Base-by-base conservation (phyloP, 2,797 vertebrate genomes). In the Sciurus vulgaris region DNA sequence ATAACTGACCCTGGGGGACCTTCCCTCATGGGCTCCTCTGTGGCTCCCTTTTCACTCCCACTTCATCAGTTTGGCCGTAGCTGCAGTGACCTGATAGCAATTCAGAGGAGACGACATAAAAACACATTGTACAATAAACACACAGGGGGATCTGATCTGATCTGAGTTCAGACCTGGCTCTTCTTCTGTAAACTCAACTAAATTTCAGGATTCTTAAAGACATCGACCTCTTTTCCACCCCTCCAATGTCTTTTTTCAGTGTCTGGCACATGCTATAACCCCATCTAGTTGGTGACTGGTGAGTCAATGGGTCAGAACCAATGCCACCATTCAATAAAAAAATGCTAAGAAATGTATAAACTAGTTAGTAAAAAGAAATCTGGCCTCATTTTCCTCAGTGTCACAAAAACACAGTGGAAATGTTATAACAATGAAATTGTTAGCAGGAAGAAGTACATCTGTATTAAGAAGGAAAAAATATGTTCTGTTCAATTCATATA, bases 121-220 rank as follows among this genome's bases (percentile, higher is more conserved):
- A 69, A 33, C 35, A 69, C 30, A 56, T 59, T 9, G 38, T 70
- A 10, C 69, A 41, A 69, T 63, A 49, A 56, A 90, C 30, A 11
- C 70, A 89, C 41, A 2, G 22, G 26, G 49, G 28, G 74, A 56
- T 95, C 18, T 2, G 7, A 56, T 95, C 18, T 2, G 7, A 79
- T n/a, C 72, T 90, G 49, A 12, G 2, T 11, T 83, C 47, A 67
- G 35, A 74, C 20, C 56, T 63, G 63, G 49, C 47, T 9, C n/a
- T 38, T 59, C 41, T 51, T 96, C 61, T 63, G 10, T 79, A 74
- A 92, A 63, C 20, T 91, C 85, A 56, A 38, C 88, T 67, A 67
- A 69, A 92, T 77, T 89, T 86, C 26, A 7, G 47, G 3, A n/a
- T 59, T 78, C 79, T 89, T 69, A 67, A 74, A 54, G 47, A 41